Conservation (phyloP, 2,888 invertebrate genomes). For the Patella pellucida region DNA sequence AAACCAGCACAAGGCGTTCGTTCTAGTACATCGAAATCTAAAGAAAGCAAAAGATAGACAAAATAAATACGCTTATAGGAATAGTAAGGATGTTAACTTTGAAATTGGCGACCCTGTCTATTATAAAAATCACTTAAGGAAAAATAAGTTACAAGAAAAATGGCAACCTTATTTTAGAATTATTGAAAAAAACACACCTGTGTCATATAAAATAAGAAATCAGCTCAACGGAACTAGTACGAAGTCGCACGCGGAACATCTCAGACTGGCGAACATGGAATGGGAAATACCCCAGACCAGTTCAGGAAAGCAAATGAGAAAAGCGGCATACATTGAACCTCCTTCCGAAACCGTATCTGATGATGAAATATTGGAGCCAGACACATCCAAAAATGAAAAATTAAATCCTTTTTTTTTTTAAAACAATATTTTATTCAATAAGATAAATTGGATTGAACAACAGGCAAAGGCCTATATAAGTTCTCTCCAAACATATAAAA, state of each 20-base stretch:
- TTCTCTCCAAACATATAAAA: too few species aligned
- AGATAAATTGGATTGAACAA: too few species aligned
- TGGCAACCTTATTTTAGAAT: conserved; percentile 37
- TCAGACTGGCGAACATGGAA: conserved; percentile 24
- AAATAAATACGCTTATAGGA: conserved; percentile 33
- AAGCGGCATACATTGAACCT: conserved; percentile 23
- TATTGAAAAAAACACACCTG: conserved; percentile 30
- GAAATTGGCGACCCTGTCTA: conserved; percentile 36
- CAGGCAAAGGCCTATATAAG: too few species aligned
- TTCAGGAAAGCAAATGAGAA: conserved; percentile 11
- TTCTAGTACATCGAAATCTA: conserved; percentile 19
- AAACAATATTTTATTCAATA: too few species aligned
- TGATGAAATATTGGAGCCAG: background rate
- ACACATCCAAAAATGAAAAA: background rate
- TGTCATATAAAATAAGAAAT: conserved; percentile 22
- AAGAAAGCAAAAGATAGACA: conserved; percentile 33
- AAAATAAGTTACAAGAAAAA: conserved; percentile 32
- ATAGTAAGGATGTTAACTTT: conserved; percentile 28
- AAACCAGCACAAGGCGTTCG: conserved; percentile 35
- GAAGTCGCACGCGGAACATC: conserved; percentile 21
- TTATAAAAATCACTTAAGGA: conserved; percentile 28
- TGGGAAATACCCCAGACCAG: background rate
- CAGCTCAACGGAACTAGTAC: conserved; percentile 4
- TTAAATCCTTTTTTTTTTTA: too few species aligned
- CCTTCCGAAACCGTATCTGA: conserved; percentile 8